Conservation (phyloP, 1,140 invertebrate species). For the Drosophila orena region DNA sequence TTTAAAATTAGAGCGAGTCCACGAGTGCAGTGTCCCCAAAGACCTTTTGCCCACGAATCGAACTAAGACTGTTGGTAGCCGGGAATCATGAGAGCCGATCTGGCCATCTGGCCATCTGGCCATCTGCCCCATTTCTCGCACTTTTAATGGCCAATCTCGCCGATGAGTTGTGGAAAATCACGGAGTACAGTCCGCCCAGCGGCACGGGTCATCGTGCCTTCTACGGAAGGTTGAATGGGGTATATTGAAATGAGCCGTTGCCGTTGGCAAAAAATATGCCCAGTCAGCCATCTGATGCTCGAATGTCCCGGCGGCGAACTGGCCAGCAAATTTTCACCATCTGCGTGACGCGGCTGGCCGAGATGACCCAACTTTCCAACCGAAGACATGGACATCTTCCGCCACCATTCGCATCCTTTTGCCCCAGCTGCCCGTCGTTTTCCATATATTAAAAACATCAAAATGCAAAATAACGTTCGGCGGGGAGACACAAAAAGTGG, state of each 20-base stretch:
- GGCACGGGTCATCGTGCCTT: too few relatives aligned
- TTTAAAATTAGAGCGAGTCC: slow-evolving; percentile 29
- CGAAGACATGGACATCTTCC: background rate
- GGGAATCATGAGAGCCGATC: slow-evolving; percentile 14
- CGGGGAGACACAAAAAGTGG: slow-evolving; percentile 15
- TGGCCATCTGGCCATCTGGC: slow-evolving; percentile 49
- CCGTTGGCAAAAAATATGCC: slow-evolving; percentile 25
- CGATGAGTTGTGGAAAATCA: slow-evolving; percentile 56
- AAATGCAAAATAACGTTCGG: slow-evolving; percentile 31
- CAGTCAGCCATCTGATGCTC: slow-evolving; percentile 35
- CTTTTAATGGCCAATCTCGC: slow-evolving; percentile 54
- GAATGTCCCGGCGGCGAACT: background rate
- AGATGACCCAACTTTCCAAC: background rate
- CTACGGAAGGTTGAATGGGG: background rate
- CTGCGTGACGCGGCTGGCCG: slow-evolving; percentile 42
- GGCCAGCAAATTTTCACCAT: slow-evolving; percentile 19
- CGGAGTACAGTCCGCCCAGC: background rate
- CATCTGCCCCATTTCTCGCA: slow-evolving; percentile 49
- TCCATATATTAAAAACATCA: slow-evolving; percentile 39
- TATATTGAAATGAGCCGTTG: slow-evolving; percentile 1
- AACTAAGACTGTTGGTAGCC: slow-evolving; percentile 16
- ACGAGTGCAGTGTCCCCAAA: slow-evolving; percentile 15
- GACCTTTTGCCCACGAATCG: slow-evolving; percentile 35
- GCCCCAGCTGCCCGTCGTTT: background rate
- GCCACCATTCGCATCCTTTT: background rate